These are phyloP conservation scores for Pipistrellus kuhlii DNA, from an alignment of 2,797 vertebrate species.

Conservation along the genomic window DNA sequence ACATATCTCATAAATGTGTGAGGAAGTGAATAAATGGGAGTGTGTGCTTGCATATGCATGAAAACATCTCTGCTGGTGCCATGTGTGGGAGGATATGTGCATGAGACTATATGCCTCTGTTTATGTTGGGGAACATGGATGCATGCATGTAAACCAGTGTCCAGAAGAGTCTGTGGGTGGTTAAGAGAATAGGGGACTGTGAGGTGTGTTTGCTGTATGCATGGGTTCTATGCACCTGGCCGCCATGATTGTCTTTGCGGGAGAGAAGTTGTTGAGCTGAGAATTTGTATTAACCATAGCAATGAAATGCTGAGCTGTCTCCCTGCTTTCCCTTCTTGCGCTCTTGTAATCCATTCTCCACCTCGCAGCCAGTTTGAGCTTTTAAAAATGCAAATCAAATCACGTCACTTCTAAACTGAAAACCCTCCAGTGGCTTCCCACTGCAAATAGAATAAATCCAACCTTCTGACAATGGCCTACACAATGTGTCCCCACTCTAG, in stretches of 20 bases:
- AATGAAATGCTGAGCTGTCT: not conserved
- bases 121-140: too few relatives aligned
- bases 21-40: not conserved
- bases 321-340: not conserved
- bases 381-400: conserved; percentile 61
- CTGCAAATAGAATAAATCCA: conserved; percentile 29
- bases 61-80: not conserved
- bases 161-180: not conserved
- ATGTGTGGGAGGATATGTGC: not conserved
- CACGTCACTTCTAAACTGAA: not conserved
- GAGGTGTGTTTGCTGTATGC: not conserved
- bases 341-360: not conserved
- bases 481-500: not conserved
- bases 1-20: not conserved
- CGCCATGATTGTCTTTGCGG: not conserved
- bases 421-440: conserved; percentile 8
- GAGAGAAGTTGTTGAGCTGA: not conserved
- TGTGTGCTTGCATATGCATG: not conserved
- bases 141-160: not conserved
- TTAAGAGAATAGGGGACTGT: not conserved
- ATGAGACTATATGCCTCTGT: not conserved
- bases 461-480: not conserved
- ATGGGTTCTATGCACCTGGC: not conserved
- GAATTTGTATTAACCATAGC: not conserved
- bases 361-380: conserved; percentile 7